Conservation (phyloP, 1,140 invertebrate genomes). For the Hycleus cichorii region DNA sequence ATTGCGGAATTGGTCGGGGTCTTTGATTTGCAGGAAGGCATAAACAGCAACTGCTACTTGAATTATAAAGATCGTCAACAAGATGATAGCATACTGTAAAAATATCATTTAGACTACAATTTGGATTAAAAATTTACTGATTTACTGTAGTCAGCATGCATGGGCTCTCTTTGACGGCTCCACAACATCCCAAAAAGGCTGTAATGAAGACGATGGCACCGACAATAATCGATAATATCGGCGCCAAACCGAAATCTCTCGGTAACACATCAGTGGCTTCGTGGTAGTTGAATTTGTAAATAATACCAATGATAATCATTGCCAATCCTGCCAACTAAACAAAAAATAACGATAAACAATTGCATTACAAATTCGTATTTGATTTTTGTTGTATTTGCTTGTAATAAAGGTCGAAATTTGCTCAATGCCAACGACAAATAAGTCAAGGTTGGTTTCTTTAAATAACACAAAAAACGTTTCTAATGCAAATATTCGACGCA, state of each 20-base stretch:
- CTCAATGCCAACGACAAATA: no score
- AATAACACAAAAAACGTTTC: no score
- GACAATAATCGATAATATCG: slow-evolving; percentile 70
- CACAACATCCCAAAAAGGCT: slow-evolving; percentile 82
- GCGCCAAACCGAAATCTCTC: slow-evolving; percentile 43
- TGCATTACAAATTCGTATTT: no score
- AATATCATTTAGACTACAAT: not conserved
- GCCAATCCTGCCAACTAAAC: slow-evolving; percentile 36
- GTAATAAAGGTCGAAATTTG: no score
- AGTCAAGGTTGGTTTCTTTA: no score
- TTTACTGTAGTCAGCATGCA: slow-evolving; percentile 71
- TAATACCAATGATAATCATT: slow-evolving; percentile 33
- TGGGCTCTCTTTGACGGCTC: slow-evolving; percentile 72
- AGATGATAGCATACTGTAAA: slow-evolving; percentile 45
- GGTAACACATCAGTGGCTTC: slow-evolving; percentile 28
- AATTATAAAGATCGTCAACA: slow-evolving; percentile 45
- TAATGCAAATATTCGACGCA: no score
- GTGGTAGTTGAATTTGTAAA: slow-evolving; percentile 34
- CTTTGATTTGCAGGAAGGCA: slow-evolving; percentile 39
- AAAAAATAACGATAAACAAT: slow-evolving; percentile 21
- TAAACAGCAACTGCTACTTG: slow-evolving; percentile 46
- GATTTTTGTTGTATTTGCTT: no score
- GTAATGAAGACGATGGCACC: slow-evolving; percentile 74
- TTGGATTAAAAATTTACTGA: not conserved
- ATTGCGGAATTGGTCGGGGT: slow-evolving; percentile 16